Percentiles rank a stretch among this genome's conserved stretches.
phyloP scores from a whole-genome alignment of 2,888 invertebrate species.

The Epirrhoe tristata region DNA sequence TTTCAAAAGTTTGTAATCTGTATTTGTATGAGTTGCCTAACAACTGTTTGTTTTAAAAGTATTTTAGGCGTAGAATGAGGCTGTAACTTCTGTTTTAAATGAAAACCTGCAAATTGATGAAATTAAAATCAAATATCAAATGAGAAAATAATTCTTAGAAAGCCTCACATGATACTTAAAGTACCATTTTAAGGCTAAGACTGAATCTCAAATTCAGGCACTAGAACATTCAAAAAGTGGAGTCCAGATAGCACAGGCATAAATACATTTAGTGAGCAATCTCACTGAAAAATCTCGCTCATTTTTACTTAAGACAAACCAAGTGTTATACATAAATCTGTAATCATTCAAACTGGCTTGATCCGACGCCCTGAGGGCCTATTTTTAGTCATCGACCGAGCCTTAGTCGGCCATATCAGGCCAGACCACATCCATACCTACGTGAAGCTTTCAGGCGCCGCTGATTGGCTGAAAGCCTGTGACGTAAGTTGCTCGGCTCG shows the following conservation, averaged over 20 bases:
- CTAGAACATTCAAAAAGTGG: background rate
- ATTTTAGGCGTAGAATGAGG: background rate
- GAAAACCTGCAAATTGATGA: too few species aligned
- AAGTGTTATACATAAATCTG: conserved; percentile 28
- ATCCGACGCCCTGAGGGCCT: conserved; percentile 58
- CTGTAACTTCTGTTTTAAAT: too few species aligned
- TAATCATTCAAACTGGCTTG: conserved; percentile 23
- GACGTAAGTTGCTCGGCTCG: conserved; percentile 69
- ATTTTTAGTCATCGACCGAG: conserved; percentile 79
- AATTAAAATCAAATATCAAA: too few species aligned
- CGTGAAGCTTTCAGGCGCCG: conserved; percentile 74
- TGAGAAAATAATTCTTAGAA: too few species aligned
- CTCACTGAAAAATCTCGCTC: background rate
- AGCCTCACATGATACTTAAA: background rate
- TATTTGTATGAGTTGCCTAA: background rate
- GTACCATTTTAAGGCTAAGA: background rate
- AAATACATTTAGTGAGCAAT: background rate
- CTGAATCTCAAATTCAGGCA: background rate
- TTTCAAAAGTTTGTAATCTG: background rate
- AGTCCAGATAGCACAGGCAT: conserved; percentile 14
- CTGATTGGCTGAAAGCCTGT: conserved; percentile 66
- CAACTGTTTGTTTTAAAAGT: background rate
- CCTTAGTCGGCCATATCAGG: conserved; percentile 34
- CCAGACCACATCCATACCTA: conserved; percentile 77
- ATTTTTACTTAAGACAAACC: conserved; percentile 14